A percentile compares a stretch with the other conserved stretches of the same genome.
Conservation (phyloP, 2,888 invertebrate species). For the Scaptomyza tumidula region DNA sequence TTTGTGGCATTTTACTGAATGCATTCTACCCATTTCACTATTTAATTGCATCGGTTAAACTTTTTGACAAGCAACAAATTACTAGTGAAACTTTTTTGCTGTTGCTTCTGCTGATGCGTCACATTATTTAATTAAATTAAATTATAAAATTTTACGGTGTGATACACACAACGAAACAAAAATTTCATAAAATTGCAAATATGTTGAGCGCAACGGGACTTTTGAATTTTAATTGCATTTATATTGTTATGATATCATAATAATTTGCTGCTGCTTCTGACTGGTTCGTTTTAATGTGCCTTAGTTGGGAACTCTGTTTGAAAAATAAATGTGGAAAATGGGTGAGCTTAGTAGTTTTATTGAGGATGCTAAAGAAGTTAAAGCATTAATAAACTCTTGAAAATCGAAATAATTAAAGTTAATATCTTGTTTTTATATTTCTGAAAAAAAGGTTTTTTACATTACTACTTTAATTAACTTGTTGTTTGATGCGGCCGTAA, state of each 20-base stretch:
- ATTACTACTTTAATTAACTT: no score
- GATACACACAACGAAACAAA: background rate
- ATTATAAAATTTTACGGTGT: constrained; percentile 36
- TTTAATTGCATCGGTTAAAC: constrained; percentile 72
- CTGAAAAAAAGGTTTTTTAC: no score
- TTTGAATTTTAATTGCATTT: constrained; percentile 57
- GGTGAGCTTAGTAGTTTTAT: background rate
- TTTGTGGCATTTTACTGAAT: constrained; percentile 36
- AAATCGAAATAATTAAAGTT: no score
- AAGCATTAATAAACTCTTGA: no score
- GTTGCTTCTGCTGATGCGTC: constrained; percentile 35
- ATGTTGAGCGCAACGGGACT: constrained; percentile 19
- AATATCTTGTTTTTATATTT: no score
- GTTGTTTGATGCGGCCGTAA: no score
- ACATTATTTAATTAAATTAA: constrained; percentile 61
- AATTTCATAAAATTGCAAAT: constrained; percentile 41
- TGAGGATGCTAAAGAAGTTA: no score
- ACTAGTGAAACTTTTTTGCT: constrained; percentile 32
- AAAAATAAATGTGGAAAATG: background rate
- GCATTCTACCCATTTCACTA: constrained; percentile 28
- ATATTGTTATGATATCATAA: constrained; percentile 49
- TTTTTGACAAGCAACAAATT: constrained; percentile 62
- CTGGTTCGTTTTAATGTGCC: constrained; percentile 10
- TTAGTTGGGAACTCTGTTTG: background rate
- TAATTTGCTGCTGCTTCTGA: constrained; percentile 10